Base-by-base conservation (phyloP, 2,888 invertebrate genomes). In the Pseudanteris insignis region DNA sequence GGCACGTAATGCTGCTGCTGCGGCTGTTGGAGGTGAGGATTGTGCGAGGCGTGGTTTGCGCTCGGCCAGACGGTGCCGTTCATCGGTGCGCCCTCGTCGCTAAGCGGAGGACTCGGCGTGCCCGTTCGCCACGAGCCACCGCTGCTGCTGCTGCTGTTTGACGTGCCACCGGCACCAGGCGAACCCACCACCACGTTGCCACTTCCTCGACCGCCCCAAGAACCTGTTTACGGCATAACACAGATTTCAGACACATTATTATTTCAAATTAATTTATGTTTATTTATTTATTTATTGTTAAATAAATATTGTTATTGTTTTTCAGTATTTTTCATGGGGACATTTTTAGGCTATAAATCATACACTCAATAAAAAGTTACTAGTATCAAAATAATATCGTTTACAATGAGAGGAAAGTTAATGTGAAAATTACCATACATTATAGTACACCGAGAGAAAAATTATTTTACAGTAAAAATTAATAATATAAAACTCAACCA, bases 21-120 rank as follows among this genome's bases (percentile, higher is more conserved):
- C 21, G 61, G 60, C 14, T 65, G 69, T 13, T 63, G 60, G 11
- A 65, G 68, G 66, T 70, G 60, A 12, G 65, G 68, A 66, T 70
- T 53, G 55, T 54, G 70, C 62, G 69, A 65, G 40, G 69, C 65
- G 40, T 70, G 71, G n/a, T 66, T 67, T 26, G 72, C 63, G 28
- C 68, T 67, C 11, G 73, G 70, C 72, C 76, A 75, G 18, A 70
- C 65, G 57, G 77, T 70, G 69, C 79, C 69, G 32, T 72, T 70
- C 46, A 71, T 73, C 75, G 84, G 83, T 13, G 85, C 85, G 40
- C 87, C 86, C 44, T 87, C 86, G 69, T 86, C 90, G 66, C 90
- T 89, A 33, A 88, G 83, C 6, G 93, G 92, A 21, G 94, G 94
- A 10, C 94, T 92, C 1, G 91, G 90, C 10, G 91, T 91, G 48